Evolutionary conservation across 2,113 vertebrate species (phyloP).

Genomic region (Mastomys coucha): DNA sequence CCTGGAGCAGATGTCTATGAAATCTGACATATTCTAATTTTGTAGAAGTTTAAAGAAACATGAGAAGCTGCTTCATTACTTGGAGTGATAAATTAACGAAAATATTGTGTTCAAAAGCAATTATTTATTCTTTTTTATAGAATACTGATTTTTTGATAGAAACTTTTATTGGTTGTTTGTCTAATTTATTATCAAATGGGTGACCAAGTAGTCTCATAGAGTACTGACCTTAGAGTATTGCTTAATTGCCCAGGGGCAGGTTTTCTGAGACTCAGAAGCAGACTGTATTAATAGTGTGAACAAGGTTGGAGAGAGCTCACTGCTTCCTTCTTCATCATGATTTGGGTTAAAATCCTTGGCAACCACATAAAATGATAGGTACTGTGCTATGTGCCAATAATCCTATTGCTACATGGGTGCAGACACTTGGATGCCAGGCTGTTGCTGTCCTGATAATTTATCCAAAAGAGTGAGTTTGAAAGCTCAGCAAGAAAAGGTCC

Average conservation of each 20-base stretch:
- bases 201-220: neutral
- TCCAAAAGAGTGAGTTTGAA: neutral
- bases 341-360: too few species aligned
- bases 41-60: conserved; percentile 38
- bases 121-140: conserved; percentile 49
- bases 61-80: neutral
- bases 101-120: conserved; percentile 46
- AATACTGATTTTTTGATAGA: neutral
- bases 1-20: neutral
- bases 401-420: neutral
- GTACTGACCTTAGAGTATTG: conserved; percentile 19
- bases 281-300: neutral
- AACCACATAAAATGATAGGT: too few species aligned
- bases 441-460: neutral
- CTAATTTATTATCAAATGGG: conserved; percentile 33
- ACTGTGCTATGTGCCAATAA: neutral
- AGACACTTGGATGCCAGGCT: neutral
- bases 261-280: neutral
- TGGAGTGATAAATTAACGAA: neutral
- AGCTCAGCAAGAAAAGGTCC: too few species aligned
- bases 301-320: neutral
- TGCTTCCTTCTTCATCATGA: neutral
- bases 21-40: conserved; percentile 18
- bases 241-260: neutral
- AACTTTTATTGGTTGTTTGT: neutral